These are phyloP conservation scores for Drosophila funebris DNA, from an alignment of 1,140 invertebrate species.

Conservation along the genomic window DNA sequence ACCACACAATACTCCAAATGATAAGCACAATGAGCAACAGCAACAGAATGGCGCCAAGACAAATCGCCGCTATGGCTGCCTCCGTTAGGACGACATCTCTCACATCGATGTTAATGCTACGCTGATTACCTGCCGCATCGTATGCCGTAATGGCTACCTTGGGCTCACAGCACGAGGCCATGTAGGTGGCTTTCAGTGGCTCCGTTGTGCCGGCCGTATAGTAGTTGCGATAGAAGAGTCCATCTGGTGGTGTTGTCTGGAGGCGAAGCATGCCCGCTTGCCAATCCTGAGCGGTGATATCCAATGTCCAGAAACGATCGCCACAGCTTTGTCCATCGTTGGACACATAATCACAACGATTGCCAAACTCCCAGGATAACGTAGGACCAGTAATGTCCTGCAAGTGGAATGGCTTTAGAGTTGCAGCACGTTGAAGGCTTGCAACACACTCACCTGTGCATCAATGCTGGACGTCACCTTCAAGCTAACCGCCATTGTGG, in stretches of 20 bases:
- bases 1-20: constrained; percentile 84
- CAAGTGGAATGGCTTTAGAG: constrained; percentile 8
- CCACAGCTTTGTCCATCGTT: constrained; percentile 83
- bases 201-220: constrained; percentile 86
- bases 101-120: constrained; percentile 86
- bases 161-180: constrained; percentile 86
- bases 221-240: constrained; percentile 82
- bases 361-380: constrained; percentile 84
- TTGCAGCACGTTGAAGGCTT: neutral
- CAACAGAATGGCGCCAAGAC: constrained; percentile 84
- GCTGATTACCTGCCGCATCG: constrained; percentile 86
- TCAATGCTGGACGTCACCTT: constrained; percentile 73
- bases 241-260: constrained; percentile 84
- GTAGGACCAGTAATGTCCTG: constrained; percentile 83
- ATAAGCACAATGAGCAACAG: constrained; percentile 84
- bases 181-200: constrained; percentile 86
- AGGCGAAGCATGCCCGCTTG: constrained; percentile 86
- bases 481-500: constrained; percentile 62
- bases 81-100: constrained; percentile 74
- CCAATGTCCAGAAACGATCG: constrained; percentile 86
- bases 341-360: constrained; percentile 68
- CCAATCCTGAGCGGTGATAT: constrained; percentile 85
- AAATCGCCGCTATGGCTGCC: constrained; percentile 86
- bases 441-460: constrained; percentile 46
- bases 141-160: constrained; percentile 85